A percentile compares a stretch with the other conserved stretches of the same genome.
Conservation (phyloP, 1,140 invertebrate species). For the Nebria ingens region DNA sequence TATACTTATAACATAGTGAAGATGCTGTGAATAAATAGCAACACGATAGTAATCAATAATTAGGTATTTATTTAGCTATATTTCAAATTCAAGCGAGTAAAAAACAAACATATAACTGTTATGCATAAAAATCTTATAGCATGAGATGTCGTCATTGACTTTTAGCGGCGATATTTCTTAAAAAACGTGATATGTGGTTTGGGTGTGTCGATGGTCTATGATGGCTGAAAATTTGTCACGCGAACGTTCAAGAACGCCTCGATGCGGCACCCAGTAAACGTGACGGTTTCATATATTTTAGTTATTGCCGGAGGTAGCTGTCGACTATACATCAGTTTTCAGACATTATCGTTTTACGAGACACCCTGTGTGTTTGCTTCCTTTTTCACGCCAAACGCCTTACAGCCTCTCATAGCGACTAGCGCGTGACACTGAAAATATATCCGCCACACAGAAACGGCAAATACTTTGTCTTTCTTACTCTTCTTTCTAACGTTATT, state of each 20-base stretch:
- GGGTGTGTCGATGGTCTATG: background rate
- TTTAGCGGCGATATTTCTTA: too few species aligned
- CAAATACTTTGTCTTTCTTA: background rate
- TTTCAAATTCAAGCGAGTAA: too few species aligned
- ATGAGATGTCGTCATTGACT: too few species aligned
- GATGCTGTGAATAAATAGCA: too few species aligned
- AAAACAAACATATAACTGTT: too few species aligned
- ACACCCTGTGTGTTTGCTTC: background rate
- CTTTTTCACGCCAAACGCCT: too few species aligned
- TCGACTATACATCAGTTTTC: constrained; percentile 9
- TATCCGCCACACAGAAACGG: background rate
- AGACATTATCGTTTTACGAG: constrained; percentile 9
- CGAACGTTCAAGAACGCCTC: background rate
- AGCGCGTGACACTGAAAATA: background rate
- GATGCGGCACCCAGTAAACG: background rate
- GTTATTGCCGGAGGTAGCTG: constrained; percentile 7
- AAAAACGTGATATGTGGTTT: background rate
- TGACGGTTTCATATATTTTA: constrained; percentile 2
- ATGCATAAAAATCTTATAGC: too few species aligned
- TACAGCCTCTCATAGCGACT: background rate
- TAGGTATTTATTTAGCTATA: too few species aligned
- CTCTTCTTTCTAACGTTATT: background rate
- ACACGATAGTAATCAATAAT: too few species aligned
- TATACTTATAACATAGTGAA: too few species aligned
- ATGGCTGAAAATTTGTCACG: constrained; percentile 1